A percentile compares a stretch with the other conserved stretches of the same genome.
These are phyloP conservation scores for Heteromyza rotundicornis DNA, from an alignment of 2,888 invertebrate genomes.

Conservation along the genomic window DNA sequence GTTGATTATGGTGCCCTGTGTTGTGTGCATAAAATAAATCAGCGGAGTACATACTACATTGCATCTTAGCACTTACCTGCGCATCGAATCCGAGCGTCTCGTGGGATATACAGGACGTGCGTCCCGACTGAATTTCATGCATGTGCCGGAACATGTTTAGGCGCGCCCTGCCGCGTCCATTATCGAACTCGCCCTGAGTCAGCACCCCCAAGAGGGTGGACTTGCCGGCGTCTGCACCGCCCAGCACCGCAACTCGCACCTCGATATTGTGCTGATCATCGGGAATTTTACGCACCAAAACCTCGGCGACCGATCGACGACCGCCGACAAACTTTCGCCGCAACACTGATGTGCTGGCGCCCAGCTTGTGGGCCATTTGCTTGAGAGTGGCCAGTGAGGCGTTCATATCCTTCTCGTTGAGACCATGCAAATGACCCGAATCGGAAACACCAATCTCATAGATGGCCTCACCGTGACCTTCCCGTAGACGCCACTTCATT, in stretches of 20 bases:
- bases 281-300: conserved; percentile 85
- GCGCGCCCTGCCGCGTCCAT: conserved; percentile 92
- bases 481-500: conserved; percentile 97
- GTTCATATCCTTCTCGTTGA: conserved; percentile 83
- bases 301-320: conserved; percentile 79
- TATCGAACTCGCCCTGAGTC: conserved; percentile 94
- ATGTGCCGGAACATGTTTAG: conserved; percentile 94
- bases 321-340: conserved; percentile 68
- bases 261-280: conserved; percentile 90
- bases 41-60: neutral
- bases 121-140: conserved; percentile 93
- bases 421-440: conserved; percentile 85
- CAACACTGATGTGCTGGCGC: conserved; percentile 80
- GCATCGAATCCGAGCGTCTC: conserved; percentile 96
- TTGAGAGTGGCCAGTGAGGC: conserved; percentile 84
- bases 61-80: conserved; percentile 39
- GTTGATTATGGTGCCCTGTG: conserved; percentile 82
- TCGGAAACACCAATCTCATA: conserved; percentile 97
- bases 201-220: conserved; percentile 94
- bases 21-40: conserved; percentile 43
- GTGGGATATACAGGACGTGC: conserved; percentile 94
- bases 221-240: conserved; percentile 96
- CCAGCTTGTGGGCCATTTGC: conserved; percentile 86
- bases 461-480: conserved; percentile 96
- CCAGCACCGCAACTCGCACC: conserved; percentile 89